A percentile compares a stretch with the other conserved stretches of the same genome.
These are phyloP conservation scores for Apostichopus parvimensis DNA, from an alignment of 35 echinoderm and acorn worm genomes.

Conservation along the genomic window DNA sequence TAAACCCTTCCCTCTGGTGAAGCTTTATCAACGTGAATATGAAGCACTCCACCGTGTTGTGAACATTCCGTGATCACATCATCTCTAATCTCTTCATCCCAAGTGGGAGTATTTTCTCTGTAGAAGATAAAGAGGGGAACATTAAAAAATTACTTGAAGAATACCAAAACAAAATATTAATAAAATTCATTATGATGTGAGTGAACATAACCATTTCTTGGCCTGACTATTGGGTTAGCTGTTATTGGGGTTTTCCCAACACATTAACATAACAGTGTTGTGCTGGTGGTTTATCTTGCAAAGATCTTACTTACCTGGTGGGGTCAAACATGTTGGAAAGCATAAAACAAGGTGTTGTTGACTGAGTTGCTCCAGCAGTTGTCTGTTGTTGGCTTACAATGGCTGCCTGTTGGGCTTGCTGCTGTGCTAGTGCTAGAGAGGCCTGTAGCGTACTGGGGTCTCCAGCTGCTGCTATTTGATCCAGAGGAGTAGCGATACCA, in stretches of 20 bases:
- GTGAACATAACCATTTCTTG: too few relatives aligned
- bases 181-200: too few relatives aligned
- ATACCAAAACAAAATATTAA: too few relatives aligned
- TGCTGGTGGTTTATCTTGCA: too few relatives aligned
- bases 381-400: conserved; percentile 44
- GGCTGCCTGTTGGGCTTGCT: conserved; percentile 86
- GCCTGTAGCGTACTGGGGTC: conserved; percentile 68
- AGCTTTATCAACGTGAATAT: conserved; percentile 87
- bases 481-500: conserved; percentile 7
- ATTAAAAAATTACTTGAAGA: background rate
- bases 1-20: conserved; percentile 93
- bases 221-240: too few relatives aligned
- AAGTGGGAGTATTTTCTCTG: conserved; percentile 64
- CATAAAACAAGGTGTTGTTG: conserved; percentile 89
- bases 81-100: conserved; percentile 77
- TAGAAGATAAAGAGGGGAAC: background rate
- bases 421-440: conserved; percentile 84
- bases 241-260: too few relatives aligned
- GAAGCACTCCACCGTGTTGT: conserved; percentile 86
- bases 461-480: conserved; percentile 15
- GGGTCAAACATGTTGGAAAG: conserved; percentile 99
- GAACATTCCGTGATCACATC: conserved; percentile 87
- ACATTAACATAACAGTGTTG: too few relatives aligned
- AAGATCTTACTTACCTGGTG: conserved; percentile 59
- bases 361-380: conserved; percentile 41